These are phyloP conservation scores for Crocallis elinguaria DNA, from an alignment of 2,888 invertebrate species.

Conservation along the genomic window DNA sequence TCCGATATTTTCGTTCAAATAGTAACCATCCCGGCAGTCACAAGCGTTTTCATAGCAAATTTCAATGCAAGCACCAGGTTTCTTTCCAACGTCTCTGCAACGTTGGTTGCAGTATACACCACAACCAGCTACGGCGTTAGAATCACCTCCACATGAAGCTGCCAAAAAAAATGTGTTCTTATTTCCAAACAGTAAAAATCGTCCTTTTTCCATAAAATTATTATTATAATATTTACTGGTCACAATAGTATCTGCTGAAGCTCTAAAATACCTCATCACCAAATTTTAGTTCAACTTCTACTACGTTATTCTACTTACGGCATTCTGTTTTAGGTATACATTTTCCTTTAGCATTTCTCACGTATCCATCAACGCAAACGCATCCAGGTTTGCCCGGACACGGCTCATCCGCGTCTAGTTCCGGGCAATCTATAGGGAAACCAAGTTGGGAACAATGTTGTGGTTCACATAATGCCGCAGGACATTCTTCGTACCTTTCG, in stretches of 20 bases:
- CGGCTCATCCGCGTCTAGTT: background rate
- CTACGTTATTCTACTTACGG: constrained; percentile 39
- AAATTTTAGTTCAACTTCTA: background rate
- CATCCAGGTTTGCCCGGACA: constrained; percentile 35
- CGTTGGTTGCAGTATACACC: constrained; percentile 43
- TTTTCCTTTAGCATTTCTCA: background rate
- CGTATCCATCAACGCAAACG: constrained; percentile 28
- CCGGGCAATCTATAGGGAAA: constrained; percentile 11
- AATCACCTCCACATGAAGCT: constrained; percentile 23
- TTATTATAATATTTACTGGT: no score
- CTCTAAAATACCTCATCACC: no score
- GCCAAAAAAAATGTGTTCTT: background rate
- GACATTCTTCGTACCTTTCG: constrained; percentile 26
- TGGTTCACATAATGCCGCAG: constrained; percentile 19
- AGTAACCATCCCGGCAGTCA: constrained; percentile 39
- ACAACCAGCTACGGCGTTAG: constrained; percentile 43
- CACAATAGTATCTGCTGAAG: no score
- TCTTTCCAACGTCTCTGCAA: constrained; percentile 39
- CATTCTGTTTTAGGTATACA: constrained; percentile 30
- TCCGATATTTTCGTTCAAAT: constrained; percentile 24
- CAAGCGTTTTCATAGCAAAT: constrained; percentile 33
- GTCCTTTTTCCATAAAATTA: no score
- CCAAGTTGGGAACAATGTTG: constrained; percentile 29
- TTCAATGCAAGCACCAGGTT: constrained; percentile 22
- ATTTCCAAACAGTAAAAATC: background rate